Base-by-base conservation (phyloP, 2,113 vertebrate genomes). In the Tetrao urogallus region DNA sequence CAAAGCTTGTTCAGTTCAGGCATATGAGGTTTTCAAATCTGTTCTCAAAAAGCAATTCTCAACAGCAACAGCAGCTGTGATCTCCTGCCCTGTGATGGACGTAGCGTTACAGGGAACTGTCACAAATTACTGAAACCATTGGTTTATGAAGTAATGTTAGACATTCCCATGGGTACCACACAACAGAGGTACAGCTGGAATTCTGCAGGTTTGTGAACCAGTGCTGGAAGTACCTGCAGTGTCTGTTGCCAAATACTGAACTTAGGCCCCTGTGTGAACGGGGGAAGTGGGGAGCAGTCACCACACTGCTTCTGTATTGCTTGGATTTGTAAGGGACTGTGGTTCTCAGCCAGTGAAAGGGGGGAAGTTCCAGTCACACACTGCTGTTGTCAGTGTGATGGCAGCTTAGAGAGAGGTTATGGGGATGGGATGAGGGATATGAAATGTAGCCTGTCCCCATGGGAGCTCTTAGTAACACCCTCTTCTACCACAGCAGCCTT, bases 31-130 rank as follows among this genome's bases (percentile, higher is more conserved):
- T 70, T 66, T 50, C 75, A 13, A 47, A 42, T 25, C 22, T 24
- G 16, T 17, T 52, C 17, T 36, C 28, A 32, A 22, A 47, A 34
- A 24, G 13, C 60, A 19, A 28, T 17, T 72, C 76, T 27, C 84
- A 92, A 94, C 96, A 96, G 96, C 95, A 96, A 86, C 96, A 96
- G 93, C 94, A 96, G 93, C 83, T n/a, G 30, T 32, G 48, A 36
- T 27, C 60, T 91, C 89, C 82, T 63, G 91, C 76, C 81, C 83
- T 15, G 73, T 5, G 58, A 1, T 17, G 65, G 67, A 76, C 61
- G 10, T 38, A 2, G 50, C 1, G 32, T 45, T 13, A 3, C 71
- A 42, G 66, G 76, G 77, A 73, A 5, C 2, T 19, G 28, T 34
- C 27, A 30, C 93, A 32, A 71, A 34, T 40, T 21, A 45, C 76